Percentiles rank a stretch among this genome's conserved stretches.
Evolutionary conservation across 1,140 invertebrate species (phyloP).

Genomic region (Asobara japonica): DNA sequence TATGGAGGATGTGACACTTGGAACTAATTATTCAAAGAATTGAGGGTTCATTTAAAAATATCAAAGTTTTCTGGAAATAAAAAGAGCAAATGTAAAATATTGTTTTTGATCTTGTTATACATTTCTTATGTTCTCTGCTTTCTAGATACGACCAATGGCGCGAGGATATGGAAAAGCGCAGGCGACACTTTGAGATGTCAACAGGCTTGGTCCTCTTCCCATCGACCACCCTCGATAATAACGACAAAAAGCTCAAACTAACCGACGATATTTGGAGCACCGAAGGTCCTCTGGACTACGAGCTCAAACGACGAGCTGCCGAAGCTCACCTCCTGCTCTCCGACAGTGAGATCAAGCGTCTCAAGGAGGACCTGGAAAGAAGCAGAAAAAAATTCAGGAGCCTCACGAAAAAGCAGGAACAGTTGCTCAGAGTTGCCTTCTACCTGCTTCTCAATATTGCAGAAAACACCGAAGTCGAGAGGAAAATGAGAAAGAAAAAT

Average conservation of each 20-base stretch:
- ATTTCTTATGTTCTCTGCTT: no score
- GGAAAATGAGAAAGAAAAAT: slow-evolving; percentile 97
- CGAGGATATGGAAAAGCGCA: slow-evolving; percentile 81
- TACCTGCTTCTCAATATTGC: slow-evolving; percentile 95
- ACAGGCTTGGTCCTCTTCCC: slow-evolving; percentile 60
- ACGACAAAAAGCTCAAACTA: slow-evolving; percentile 58
- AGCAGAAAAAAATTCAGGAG: slow-evolving; percentile 80
- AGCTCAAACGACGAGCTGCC: slow-evolving; percentile 53
- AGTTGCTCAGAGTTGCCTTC: slow-evolving; percentile 86
- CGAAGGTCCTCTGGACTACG: slow-evolving; percentile 58
- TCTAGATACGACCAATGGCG: slow-evolving; percentile 90
- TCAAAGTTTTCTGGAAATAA: no score
- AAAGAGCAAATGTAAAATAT: no score
- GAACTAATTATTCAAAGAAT: no score
- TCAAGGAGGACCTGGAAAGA: slow-evolving; percentile 85
- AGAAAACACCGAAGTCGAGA: slow-evolving; percentile 93
- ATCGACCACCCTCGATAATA: slow-evolving; percentile 47
- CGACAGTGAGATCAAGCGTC: slow-evolving; percentile 68
- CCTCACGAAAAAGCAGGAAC: slow-evolving; percentile 91
- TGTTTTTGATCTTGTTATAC: no score
- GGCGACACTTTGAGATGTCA: slow-evolving; percentile 60
- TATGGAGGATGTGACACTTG: no score
- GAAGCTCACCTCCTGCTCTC: slow-evolving; percentile 47
- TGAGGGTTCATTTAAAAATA: no score
- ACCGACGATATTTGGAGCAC: slow-evolving; percentile 60